Evolutionary conservation across 2,888 invertebrate species (phyloP).

Genomic region (Phanerotoma sp.): DNA sequence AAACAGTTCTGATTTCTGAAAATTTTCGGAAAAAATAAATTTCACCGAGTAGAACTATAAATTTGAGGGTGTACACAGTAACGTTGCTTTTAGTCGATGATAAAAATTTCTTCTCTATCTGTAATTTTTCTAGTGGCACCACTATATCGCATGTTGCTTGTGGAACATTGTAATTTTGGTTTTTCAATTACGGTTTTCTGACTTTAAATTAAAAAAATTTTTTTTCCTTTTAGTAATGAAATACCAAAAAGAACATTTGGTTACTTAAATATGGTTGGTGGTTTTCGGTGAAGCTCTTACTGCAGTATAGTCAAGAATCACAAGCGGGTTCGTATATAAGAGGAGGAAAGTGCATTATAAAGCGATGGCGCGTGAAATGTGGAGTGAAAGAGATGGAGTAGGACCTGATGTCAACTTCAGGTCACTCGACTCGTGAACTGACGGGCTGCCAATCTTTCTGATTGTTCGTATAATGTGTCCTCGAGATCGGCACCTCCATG

Average conservation of each 20-base stretch:
- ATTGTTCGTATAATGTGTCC: constrained; percentile 10
- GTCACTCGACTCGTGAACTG: constrained; percentile 19
- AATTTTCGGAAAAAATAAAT: too few relatives aligned
- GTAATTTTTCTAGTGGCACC: too few relatives aligned
- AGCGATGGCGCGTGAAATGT: constrained; percentile 33
- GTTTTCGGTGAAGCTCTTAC: constrained; percentile 3
- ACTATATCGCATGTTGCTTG: too few relatives aligned
- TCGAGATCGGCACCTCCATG: constrained; percentile 12
- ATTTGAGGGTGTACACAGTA: too few relatives aligned
- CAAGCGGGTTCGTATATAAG: background rate
- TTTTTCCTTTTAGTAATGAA: too few relatives aligned
- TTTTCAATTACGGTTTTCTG: too few relatives aligned
- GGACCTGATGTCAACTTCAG: background rate
- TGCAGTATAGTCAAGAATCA: background rate
- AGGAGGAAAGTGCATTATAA: constrained; percentile 24
- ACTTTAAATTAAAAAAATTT: too few relatives aligned
- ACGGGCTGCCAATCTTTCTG: constrained; percentile 6
- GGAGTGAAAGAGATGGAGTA: constrained; percentile 1
- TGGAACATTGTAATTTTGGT: too few relatives aligned
- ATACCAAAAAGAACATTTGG: constrained; percentile 16
- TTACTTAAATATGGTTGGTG: background rate
- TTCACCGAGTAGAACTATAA: too few relatives aligned
- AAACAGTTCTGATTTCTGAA: too few relatives aligned
- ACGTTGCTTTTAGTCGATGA: too few relatives aligned
- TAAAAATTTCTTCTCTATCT: too few relatives aligned